Percentiles rank a stretch among this genome's conserved stretches.
Evolutionary conservation across 2,113 vertebrate genomes (phyloP).

Genomic region (Cololabis saira): DNA sequence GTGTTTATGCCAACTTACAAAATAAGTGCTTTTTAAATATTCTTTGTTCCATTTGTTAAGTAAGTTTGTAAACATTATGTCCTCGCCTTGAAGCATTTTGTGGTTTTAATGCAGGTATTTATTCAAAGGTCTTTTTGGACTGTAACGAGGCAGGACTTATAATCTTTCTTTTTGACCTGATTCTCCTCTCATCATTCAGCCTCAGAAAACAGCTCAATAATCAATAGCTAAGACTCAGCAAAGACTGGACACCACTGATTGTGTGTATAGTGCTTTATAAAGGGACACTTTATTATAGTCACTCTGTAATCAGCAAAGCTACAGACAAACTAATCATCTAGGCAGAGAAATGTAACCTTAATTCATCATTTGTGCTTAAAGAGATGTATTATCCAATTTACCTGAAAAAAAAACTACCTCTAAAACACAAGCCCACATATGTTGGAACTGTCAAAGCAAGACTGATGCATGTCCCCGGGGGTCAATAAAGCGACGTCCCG

Average conservation of each 20-base stretch:
- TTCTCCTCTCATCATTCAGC: conserved; percentile 32
- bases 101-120: too few relatives aligned
- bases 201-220: conserved; percentile 38
- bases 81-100: too few relatives aligned
- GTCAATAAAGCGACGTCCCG: conserved; percentile 63
- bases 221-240: conserved; percentile 59
- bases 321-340: conserved; percentile 44
- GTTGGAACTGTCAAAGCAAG: conserved; percentile 42
- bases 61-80: not conserved
- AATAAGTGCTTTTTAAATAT: not conserved
- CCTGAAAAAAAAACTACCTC: conserved; percentile 33
- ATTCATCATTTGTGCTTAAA: conserved; percentile 64
- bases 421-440: conserved; percentile 35
- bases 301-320: conserved; percentile 49
- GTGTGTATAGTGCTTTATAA: conserved; percentile 53
- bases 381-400: conserved; percentile 28
- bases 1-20: not conserved
- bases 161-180: conserved; percentile 17
- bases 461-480: conserved; percentile 31
- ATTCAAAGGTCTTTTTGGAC: too few relatives aligned
- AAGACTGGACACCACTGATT: conserved; percentile 49
- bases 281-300: conserved; percentile 52
- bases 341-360: conserved; percentile 40
- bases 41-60: not conserved
- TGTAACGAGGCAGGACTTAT: too few relatives aligned